phyloP scores from a whole-genome alignment of 2,113 vertebrate species.

The Callipepla californica region DNA sequence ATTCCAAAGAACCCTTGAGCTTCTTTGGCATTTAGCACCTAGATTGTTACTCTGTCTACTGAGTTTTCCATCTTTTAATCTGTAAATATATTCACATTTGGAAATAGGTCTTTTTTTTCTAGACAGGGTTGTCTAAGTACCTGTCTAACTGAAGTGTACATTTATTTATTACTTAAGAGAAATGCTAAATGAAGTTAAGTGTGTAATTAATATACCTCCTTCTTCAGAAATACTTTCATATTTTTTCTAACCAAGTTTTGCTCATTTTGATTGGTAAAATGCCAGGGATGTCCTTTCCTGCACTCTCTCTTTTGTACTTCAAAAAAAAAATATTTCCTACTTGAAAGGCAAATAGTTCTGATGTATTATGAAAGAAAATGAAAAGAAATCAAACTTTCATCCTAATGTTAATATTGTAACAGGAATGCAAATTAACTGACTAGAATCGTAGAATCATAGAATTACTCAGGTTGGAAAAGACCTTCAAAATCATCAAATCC shows the following conservation, averaged over 20 bases:
- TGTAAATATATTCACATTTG: not conserved
- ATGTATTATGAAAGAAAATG: constrained; percentile 37
- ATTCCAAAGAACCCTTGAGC: not conserved
- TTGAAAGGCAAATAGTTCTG: constrained; percentile 1
- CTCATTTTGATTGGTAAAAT: constrained; percentile 8
- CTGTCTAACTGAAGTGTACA: not conserved
- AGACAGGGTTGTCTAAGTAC: not conserved
- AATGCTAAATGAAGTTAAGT: constrained; percentile 35
- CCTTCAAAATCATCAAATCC: no score
- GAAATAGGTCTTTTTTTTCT: not conserved
- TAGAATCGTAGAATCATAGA: not conserved
- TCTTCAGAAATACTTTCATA: constrained; percentile 5
- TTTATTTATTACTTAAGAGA: constrained; percentile 30
- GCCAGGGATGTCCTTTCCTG: not conserved
- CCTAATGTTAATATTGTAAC: not conserved
- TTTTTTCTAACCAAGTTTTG: not conserved
- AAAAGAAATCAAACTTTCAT: constrained; percentile 18
- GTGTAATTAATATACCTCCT: not conserved
- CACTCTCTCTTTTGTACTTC: not conserved
- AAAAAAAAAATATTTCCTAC: not conserved
- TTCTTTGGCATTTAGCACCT: not conserved
- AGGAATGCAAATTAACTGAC: constrained; percentile 18
- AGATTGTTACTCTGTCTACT: not conserved
- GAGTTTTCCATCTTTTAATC: not conserved
- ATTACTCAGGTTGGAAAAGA: no score